phyloP scores from a whole-genome alignment of 2,888 invertebrate genomes.

The Buathra laborator region DNA sequence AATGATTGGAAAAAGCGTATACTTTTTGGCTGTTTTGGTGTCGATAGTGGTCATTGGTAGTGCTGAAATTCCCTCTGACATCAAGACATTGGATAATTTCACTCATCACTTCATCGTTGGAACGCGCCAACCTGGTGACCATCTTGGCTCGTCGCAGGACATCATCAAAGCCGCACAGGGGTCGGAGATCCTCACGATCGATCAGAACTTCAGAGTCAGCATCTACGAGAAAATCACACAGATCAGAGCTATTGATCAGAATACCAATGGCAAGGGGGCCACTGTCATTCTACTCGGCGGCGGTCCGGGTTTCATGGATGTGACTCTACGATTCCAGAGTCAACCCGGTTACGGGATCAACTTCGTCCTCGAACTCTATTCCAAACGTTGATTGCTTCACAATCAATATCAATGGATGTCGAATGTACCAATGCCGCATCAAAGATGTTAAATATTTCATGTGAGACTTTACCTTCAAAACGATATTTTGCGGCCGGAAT shows the following conservation, averaged over 20 bases:
- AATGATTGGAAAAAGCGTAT: conserved; percentile 51
- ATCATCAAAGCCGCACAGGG: conserved; percentile 76
- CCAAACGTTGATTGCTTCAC: neutral
- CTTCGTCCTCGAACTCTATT: conserved; percentile 85
- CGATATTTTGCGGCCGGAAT: neutral
- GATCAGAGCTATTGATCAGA: conserved; percentile 84
- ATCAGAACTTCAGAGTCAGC: conserved; percentile 72
- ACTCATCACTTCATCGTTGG: conserved; percentile 77
- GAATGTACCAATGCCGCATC: neutral
- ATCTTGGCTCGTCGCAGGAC: conserved; percentile 65
- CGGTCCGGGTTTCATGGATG: conserved; percentile 82
- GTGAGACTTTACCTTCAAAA: neutral
- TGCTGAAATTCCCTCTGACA: neutral
- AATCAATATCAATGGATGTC: neutral
- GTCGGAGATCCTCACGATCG: conserved; percentile 72
- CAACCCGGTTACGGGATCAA: conserved; percentile 84
- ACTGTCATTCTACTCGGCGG: conserved; percentile 82
- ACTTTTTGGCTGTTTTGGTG: conserved; percentile 29
- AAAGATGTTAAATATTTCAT: neutral
- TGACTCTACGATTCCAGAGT: conserved; percentile 85
- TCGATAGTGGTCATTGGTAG: conserved; percentile 20
- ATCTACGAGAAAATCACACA: conserved; percentile 79
- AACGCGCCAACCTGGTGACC: conserved; percentile 73
- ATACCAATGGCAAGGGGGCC: conserved; percentile 85
- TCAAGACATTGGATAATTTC: neutral